Evolutionary conservation across 2,888 invertebrate genomes (phyloP), one percentile per base, ranked within the genome.

Genomic region (Scaeva pyrastri): DNA sequence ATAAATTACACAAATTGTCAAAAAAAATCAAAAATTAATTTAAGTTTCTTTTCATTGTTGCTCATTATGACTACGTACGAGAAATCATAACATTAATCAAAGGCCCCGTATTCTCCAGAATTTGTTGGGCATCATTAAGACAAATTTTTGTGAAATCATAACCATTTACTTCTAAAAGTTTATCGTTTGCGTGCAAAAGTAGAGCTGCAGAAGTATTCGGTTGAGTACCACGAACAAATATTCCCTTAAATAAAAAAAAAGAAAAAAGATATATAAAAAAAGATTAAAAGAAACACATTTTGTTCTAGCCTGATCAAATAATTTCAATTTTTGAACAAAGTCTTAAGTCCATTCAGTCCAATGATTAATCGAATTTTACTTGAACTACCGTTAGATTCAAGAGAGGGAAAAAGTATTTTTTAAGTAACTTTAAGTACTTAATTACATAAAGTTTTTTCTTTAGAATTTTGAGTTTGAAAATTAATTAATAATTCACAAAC

Each of bases 61-160:
- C 0, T 21, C 43, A n/a, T 41, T 19, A 19, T 23, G 31, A 84
- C 89, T 91, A 91, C 88, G 90, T 91, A 12, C 92, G 89, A 43
- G 92, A 92, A 85, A 92, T 88, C 92, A 92, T 92, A 66, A 92
- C 91, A 88, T 90, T 91, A 76, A 92, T 88, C 50, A 90, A 88
- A 50, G 90, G 90, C 76, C 91, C 91, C 50, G 91, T 89, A 79
- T 90, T 90, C 36, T 88, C 88, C 73, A 92, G 88, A 58, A 92
- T 89, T 77, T 91, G 88, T 77, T 90, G 90, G 73, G 91, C 92
- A 88, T 91, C 91, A 56, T 88, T 87, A 64, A 91, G 87, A 83
- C 88, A 89, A 70, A 92, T 89, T 89, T 90, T 91, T 64, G 91
- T 91, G 88, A 92, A 90, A 88, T 92, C 92, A 75, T 90, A 89